Percentiles rank a stretch among this genome's conserved stretches.
Conservation (phyloP, 2,797 vertebrate species). For the Enteromius fasciolatus region DNA sequence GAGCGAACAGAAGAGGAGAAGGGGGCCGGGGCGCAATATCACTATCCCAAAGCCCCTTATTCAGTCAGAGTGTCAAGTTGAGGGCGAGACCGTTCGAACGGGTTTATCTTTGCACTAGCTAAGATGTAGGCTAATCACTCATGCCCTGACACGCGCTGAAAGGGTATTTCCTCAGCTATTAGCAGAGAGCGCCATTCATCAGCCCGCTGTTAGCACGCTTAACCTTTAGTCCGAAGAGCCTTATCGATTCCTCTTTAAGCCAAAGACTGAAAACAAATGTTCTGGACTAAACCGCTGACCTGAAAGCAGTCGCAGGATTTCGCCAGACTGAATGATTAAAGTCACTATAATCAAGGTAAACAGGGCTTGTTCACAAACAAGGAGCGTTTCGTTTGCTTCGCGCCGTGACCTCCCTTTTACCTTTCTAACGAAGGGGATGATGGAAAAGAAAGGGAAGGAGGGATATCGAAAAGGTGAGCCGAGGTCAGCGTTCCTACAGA, state of each 20-base stretch:
- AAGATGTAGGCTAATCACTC: constrained; percentile 59
- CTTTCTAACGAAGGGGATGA: constrained; percentile 15
- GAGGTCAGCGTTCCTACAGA: neutral
- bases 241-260: constrained; percentile 67
- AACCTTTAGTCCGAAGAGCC: constrained; percentile 69
- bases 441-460: constrained; percentile 1
- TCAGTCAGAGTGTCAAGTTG: constrained; percentile 51
- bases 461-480: neutral
- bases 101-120: constrained; percentile 57
- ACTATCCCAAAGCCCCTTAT: constrained; percentile 31
- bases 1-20: constrained; percentile 16
- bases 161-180: constrained; percentile 67
- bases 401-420: constrained; percentile 23
- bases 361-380: constrained; percentile 35
- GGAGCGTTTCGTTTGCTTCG: neutral
- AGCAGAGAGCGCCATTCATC: constrained; percentile 67
- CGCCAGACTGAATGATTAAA: constrained; percentile 31
- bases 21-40: constrained; percentile 25
- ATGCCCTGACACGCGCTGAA: constrained; percentile 64
- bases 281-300: constrained; percentile 2
- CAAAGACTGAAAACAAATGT: constrained; percentile 49
- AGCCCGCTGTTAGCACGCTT: constrained; percentile 66
- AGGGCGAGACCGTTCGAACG: constrained; percentile 51
- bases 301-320: constrained; percentile 4
- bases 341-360: constrained; percentile 49